Evolutionary conservation across 2,797 vertebrate species (phyloP), one percentile per base, ranked within the genome.

Genomic region (Calcarius lapponicus): DNA sequence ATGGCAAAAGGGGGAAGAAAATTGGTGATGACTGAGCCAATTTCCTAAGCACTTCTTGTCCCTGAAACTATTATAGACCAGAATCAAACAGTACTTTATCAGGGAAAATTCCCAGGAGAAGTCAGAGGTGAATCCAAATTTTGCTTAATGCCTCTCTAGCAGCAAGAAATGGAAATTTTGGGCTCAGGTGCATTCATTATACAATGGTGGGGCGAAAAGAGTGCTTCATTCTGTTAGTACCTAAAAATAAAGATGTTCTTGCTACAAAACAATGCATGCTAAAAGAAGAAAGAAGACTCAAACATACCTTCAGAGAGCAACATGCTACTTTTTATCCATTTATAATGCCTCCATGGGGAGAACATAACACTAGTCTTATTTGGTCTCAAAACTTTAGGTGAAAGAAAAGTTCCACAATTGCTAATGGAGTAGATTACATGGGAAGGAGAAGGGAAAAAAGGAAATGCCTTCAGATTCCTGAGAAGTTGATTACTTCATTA

Each of bases 191-290:
- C n/a, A 45, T 73, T 62, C 4, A 1, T 72, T 84, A 62, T 12
- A 82, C 48, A 79, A 72, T 32, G 25, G 43, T 64, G 73, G 40
- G 57, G 58, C 51, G 54, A 93, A 80, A 25, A 57, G 38, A 66
- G 45, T 42, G 32, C 40, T 82, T 80, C 13, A 16, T 58, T 84
- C 82, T 83, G 80, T 76, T 84, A 48, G 70, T 28, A 66, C 19
- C 62, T 94, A 83, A 94, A 92, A 94, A 92, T 69, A 84, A 45
- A 76, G 62, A 73, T 80, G 42, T 62, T 82, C 66, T 78, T 66
- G 12, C 57, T 78, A 57, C 34, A 53, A 91, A 91, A 80, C 54
- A 83, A 80, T 75, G 26, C 7, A n/a, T 22, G 22, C 34, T 95
- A 78, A 94, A 86, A 87, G 74, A 80, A 90, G 64, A 86, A 80